Evolutionary conservation across 2,113 vertebrate genomes (phyloP), one percentile per base, ranked within the genome.

Genomic region (Drymodes brunneopygia): DNA sequence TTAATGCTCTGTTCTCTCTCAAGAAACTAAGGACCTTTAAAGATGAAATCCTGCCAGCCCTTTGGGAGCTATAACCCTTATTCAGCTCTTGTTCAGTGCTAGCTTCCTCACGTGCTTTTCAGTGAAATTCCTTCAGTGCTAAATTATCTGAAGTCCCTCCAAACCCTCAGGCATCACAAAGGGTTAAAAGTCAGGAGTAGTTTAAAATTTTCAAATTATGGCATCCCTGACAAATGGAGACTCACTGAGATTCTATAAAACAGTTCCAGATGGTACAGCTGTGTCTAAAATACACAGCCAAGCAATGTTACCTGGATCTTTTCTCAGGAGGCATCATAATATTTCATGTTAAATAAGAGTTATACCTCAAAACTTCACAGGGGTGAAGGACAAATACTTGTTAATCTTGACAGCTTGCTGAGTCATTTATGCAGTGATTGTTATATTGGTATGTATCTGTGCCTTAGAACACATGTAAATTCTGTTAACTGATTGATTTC

Each of bases 171-270:
- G 12, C 12, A 40, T 89, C 40, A n/a, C 40, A 75, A 92, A 92
- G 66, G 70, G 57, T 95, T 94, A 89, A 84, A 95, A 94, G 84
- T 94, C 38, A 74, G 25, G 36, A 79, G 40, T 81, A 89, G 36
- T 40, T 95, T 91, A 72, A 92, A 75, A 40, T 71, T 24, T 67
- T 86, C 51, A 48, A 79, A 48, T 79, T 36, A 31, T 1, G 15
- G n/a, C 44, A 89, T 64, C 86, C 53, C 50, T 92, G 84, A 85
- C 36, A 87, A 94, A 94, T 94, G 48, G 48, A 90, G 25, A 48
- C 56, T 90, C 35, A 20, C 2, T 90, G 84, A 91, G 42, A 91
- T 62, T 88, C 33, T 62, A 61, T 58, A 65, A 53, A 85, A 85
- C 33, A 57, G 45, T 94, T 95, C 84, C 70, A 95, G 84, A 85